Evolutionary conservation across 2,888 invertebrate species (phyloP), one percentile per base, ranked within the genome.

Genomic region (Leptogaster cylindrica): DNA sequence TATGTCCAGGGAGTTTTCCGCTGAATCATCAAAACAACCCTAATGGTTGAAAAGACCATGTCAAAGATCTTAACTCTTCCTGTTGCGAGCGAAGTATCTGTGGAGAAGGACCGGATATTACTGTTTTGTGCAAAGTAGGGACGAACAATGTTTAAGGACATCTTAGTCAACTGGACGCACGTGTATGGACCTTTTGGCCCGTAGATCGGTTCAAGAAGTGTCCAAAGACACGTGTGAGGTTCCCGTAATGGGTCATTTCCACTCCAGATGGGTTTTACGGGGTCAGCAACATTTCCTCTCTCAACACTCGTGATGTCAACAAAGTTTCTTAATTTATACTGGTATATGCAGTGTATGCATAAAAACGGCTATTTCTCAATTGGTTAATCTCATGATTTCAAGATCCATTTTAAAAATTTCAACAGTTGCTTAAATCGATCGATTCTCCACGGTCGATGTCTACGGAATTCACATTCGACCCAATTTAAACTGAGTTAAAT

Each of bases 1-100:
- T 44, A 44, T 16, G 36, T 18, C 27, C 8, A 41, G 41, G 28
- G 27, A 25, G 28, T 44, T 25, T 61, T 55, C 23, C 44, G 61
- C 61, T 61, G 61, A 14, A 44, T 61, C 61, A 61, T 61, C 61
- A 61, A 61, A 61, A 61, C 27, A 61, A 61, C 61, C 61, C 61
- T 61, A 61, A 61, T 61, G 61, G 44, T 20, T 41, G 41, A 20
- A n/a, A 20, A 44, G 44, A 61, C 14, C 44, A 44, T 61, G 61
- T 41, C 44, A 61, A 61, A 61, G 61, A 44, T 25, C 36, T 61
- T 27, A 61, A 61, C 41, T 61, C 44, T 61, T 61, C 44, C 28
- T 28, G 41, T 61, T 23, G 25, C 27, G 27, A 52, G 27, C 41
- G 16, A 14, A 16, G 25, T 10, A 41, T 61, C 44, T 44, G 41